Evolutionary conservation across 2,797 vertebrate genomes (phyloP), one percentile per base, ranked within the genome.

Genomic region (Muraenolepis orangiensis): DNA sequence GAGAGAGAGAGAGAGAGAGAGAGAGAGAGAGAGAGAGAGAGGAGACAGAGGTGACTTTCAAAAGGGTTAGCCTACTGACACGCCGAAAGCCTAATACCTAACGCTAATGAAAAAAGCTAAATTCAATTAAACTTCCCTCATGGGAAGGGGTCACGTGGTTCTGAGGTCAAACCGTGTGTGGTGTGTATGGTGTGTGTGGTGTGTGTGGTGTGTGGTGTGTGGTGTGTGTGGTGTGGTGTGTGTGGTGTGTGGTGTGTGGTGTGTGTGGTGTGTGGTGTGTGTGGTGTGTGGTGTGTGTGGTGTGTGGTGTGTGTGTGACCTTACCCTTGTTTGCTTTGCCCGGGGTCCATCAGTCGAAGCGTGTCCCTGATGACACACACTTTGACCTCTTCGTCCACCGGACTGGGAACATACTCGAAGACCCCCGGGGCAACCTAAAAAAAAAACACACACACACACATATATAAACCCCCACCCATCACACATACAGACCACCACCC

Each of bases 361-460:
- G 98, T 98, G 87, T 99, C 98, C 80, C 97, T 95, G 89, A 99
- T 99, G 76, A 99, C 96, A 0, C 95, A 94, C 69, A 98, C 96
- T 87, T 99, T 99, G 46, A 99, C 96, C 70, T 97, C 96, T 78
- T 98, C 95, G 73, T 99, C 98, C 0, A 99, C 98, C 0, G 94
- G 95, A 87, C 98, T 99, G 46, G 96, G 95, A 34, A 99, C 93
- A 0, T 95, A 95, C 77, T 97, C 95, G 88, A 94, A 96, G 1
- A 99, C 94, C 38, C 98, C 97, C 4, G 98, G 95, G 81, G 97
- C 92, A 72, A 98, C 93, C 98, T 99, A 88, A 23, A 77, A 13
- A 61, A 88, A 23, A 77, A 13, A 61, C 34, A 31, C 20, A 73
- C 20, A 73, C 32, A 76, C 1, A 64, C 6, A 74, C 30, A 57